A percentile compares a stretch with the other conserved stretches of the same genome.
These are phyloP conservation scores for Glaucidium brasilianum DNA, from an alignment of 2,113 vertebrate genomes.

Conservation along the genomic window DNA sequence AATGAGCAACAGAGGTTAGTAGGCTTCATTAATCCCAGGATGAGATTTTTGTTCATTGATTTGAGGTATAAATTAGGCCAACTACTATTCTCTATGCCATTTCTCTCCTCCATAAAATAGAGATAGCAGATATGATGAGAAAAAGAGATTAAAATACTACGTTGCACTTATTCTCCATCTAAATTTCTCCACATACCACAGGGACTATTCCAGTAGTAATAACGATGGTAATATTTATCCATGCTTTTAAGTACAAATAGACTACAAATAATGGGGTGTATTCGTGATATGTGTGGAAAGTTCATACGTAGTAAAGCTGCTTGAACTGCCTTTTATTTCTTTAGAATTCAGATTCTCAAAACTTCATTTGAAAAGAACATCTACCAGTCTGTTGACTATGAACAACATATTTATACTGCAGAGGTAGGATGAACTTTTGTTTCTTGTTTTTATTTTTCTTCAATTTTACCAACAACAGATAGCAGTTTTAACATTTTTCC, in stretches of 20 bases:
- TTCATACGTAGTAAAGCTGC: neutral
- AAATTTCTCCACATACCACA: neutral
- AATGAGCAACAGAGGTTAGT: constrained; percentile 77
- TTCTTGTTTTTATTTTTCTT: neutral
- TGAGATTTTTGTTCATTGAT: neutral
- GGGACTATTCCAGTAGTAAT: neutral
- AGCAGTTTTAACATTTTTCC: neutral
- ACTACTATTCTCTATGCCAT: neutral
- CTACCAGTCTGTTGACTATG: constrained; percentile 31
- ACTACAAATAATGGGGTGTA: neutral
- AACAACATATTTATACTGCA: constrained; percentile 69
- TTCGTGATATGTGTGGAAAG: neutral
- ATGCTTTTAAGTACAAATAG: neutral
- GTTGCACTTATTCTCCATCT: neutral
- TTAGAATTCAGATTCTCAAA: constrained; percentile 73
- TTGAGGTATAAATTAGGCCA: neutral
- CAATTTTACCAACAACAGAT: neutral
- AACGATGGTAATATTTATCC: neutral
- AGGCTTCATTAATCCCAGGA: neutral
- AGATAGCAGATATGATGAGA: neutral
- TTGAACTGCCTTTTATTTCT: constrained; percentile 26
- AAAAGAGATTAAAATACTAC: neutral
- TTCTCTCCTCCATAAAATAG: neutral
- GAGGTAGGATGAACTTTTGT: constrained; percentile 62
- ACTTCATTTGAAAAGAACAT: constrained; percentile 72